Conservation (phyloP, 2,113 vertebrate species). For the Cryptotis parvus region DNA sequence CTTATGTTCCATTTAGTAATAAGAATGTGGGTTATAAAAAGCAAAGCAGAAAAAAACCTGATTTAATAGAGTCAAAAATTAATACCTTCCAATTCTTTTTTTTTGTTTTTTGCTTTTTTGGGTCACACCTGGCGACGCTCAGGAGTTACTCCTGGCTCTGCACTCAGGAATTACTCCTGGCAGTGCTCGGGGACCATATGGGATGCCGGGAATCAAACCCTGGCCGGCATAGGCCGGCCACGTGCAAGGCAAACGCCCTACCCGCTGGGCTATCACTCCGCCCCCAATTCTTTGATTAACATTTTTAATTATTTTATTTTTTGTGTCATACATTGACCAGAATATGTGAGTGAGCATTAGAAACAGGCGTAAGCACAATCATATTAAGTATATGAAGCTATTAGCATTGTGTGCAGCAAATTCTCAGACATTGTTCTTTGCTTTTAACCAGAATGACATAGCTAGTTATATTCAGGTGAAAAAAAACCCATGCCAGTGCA, state of each 20-base stretch:
- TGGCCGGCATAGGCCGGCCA: too few relatives aligned
- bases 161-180: too few relatives aligned
- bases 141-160: too few relatives aligned
- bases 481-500: conserved; percentile 33
- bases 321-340: neutral
- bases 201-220: too few relatives aligned
- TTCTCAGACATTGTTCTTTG: conserved; percentile 24
- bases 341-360: conserved; percentile 49
- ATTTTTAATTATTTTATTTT: conserved; percentile 69
- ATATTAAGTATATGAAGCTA: neutral
- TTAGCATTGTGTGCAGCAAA: conserved; percentile 27
- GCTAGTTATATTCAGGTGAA: neutral
- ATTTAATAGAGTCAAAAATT: conserved; percentile 67
- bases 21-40: conserved; percentile 10
- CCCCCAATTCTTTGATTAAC: conserved; percentile 45
- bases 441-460: conserved; percentile 59
- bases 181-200: too few relatives aligned
- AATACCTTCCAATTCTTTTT: conserved; percentile 39
- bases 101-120: conserved; percentile 68
- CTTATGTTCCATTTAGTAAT: neutral
- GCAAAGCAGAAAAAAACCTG: neutral
- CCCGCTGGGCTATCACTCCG: too few relatives aligned
- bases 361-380: conserved; percentile 23
- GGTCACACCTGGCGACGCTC: too few relatives aligned
- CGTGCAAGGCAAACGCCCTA: too few relatives aligned